A percentile compares a stretch with the other conserved stretches of the same genome.
These are phyloP conservation scores for Martes martes DNA, from an alignment of 2,113 vertebrate genomes.

Conservation along the genomic window DNA sequence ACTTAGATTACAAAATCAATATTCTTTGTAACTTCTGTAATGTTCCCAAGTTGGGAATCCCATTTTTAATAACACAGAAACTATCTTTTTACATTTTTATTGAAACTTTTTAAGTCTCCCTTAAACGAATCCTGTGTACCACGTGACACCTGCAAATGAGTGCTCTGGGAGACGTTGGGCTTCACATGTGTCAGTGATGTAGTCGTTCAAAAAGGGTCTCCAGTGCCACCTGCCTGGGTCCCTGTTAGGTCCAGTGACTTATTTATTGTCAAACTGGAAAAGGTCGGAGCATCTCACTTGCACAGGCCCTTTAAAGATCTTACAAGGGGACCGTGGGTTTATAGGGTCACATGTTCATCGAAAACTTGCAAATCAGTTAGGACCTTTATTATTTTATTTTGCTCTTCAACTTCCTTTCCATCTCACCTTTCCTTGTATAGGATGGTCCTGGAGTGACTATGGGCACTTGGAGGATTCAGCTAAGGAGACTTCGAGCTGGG, in stretches of 20 bases:
- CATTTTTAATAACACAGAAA: background rate
- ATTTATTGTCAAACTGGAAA: background rate
- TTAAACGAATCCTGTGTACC: background rate
- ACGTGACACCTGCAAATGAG: rapidly evolving
- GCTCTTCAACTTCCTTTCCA: background rate
- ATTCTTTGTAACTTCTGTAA: background rate
- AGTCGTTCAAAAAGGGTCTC: background rate
- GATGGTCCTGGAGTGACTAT: background rate
- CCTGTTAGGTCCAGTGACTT: background rate
- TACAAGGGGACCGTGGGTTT: rapidly evolving
- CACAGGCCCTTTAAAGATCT: background rate
- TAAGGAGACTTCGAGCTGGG: background rate
- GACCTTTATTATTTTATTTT: background rate
- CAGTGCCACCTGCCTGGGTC: background rate
- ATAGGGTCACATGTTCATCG: background rate
- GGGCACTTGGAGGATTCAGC: background rate
- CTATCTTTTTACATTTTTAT: background rate
- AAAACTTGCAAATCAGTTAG: background rate
- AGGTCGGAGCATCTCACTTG: background rate
- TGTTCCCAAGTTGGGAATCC: background rate
- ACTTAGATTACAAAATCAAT: background rate
- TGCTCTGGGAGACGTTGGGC: too few relatives aligned
- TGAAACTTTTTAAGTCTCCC: background rate
- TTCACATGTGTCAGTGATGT: background rate
- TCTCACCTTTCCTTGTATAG: background rate